Evolutionary conservation across 1,140 invertebrate genomes (phyloP).

Genomic region (Vanessa atalanta): DNA sequence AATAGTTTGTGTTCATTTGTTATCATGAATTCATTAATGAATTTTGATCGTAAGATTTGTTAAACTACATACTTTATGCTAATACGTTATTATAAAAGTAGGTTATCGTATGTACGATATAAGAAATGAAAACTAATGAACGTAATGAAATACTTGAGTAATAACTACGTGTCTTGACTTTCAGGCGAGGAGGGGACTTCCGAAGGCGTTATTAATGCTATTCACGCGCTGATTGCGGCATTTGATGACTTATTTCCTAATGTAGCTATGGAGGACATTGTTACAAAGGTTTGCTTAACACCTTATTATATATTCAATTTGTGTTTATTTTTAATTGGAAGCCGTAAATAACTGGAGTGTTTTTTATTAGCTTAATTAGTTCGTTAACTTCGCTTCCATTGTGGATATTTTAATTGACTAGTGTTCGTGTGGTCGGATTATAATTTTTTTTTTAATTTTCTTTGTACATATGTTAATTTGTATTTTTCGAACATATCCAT

Average conservation of each 20-base stretch:
- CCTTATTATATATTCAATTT: slow-evolving; percentile 26
- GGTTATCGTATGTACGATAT: slow-evolving; percentile 23
- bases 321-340: slow-evolving; percentile 2
- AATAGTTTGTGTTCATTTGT: too few species aligned
- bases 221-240: slow-evolving; percentile 72
- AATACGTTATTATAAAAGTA: slow-evolving; percentile 17
- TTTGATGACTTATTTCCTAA: slow-evolving; percentile 78
- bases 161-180: slow-evolving; percentile 38
- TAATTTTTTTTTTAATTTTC: too few species aligned
- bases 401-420: slow-evolving; percentile 31
- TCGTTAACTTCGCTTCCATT: slow-evolving; percentile 36
- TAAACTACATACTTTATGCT: neutral
- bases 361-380: slow-evolving; percentile 50
- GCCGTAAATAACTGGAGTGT: slow-evolving; percentile 1
- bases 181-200: slow-evolving; percentile 74
- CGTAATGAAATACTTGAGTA: slow-evolving; percentile 30
- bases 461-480: too few species aligned
- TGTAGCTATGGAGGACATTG: slow-evolving; percentile 75
- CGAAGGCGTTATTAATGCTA: slow-evolving; percentile 76
- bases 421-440: too few species aligned
- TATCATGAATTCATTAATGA: too few species aligned
- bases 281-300: slow-evolving; percentile 68
- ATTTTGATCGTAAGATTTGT: too few species aligned
- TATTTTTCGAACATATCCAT: too few species aligned
- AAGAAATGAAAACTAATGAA: slow-evolving; percentile 28